Percentiles rank a stretch among this genome's conserved stretches.
These are phyloP conservation scores for Stenotaenia linearis DNA, from an alignment of 2,888 invertebrate genomes.

Conservation along the genomic window DNA sequence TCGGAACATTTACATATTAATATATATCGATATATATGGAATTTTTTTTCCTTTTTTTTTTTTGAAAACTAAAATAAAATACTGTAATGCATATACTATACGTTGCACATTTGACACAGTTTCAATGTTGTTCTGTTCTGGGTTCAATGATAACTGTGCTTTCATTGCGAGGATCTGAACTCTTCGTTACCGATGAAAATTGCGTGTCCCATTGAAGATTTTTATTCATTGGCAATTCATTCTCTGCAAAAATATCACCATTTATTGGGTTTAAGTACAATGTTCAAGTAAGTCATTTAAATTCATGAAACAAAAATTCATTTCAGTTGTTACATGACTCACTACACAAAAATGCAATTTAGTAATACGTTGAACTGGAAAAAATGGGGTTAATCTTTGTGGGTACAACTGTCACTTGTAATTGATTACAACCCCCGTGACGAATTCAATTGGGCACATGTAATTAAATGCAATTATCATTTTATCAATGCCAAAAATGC, in stretches of 20 bases:
- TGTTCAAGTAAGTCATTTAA: background rate
- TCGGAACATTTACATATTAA: background rate
- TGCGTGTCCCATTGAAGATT: background rate
- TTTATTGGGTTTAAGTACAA: background rate
- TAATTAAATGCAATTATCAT: background rate
- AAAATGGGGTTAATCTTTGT: background rate
- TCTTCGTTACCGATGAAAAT: background rate
- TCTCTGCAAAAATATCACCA: background rate
- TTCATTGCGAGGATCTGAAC: background rate
- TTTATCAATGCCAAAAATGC: background rate
- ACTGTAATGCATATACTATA: background rate
- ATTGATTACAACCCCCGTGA: background rate
- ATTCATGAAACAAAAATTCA: background rate
- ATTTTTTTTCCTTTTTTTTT: no score
- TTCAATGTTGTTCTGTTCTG: background rate
- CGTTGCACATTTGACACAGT: background rate
- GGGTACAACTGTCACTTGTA: background rate
- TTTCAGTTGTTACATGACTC: background rate
- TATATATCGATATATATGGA: background rate
- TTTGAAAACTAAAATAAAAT: background rate
- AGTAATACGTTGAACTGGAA: background rate
- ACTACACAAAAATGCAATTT: background rate
- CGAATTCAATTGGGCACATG: background rate
- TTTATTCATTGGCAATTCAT: background rate
- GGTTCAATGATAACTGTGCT: background rate